Percentiles rank a stretch among this genome's conserved stretches.
Evolutionary conservation across 2,113 vertebrate genomes (phyloP).

Genomic region (Ceratotherium simum): DNA sequence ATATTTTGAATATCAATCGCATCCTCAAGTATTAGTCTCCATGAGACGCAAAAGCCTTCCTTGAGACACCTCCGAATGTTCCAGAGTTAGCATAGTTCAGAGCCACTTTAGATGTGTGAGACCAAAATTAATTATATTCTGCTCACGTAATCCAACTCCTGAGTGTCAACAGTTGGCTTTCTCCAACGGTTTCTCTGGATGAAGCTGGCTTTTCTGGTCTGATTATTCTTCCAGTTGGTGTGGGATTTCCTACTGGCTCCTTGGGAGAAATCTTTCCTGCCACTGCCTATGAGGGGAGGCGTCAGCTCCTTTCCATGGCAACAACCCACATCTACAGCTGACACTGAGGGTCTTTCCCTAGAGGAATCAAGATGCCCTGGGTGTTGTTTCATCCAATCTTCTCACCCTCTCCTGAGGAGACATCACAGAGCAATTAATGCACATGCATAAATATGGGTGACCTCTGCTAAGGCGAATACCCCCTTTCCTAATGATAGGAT

Average conservation of each 20-base stretch:
- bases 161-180: not conserved
- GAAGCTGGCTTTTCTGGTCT: not conserved
- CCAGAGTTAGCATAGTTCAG: not conserved
- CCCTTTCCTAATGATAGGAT: not conserved
- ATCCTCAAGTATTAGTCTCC: not conserved
- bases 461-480: not conserved
- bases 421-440: not conserved
- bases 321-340: fast-evolving
- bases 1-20: not conserved
- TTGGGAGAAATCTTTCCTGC: not conserved
- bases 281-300: not conserved
- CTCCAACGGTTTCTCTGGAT: not conserved
- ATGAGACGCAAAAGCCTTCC: not conserved
- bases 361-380: not conserved
- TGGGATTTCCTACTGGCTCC: not conserved
- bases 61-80: not conserved
- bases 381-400: not conserved
- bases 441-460: not conserved
- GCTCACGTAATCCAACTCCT: not conserved
- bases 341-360: not conserved
- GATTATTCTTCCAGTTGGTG: not conserved
- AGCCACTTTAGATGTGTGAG: not conserved
- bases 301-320: not conserved
- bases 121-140: not conserved
- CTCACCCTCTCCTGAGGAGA: fast-evolving